Percentiles rank a stretch among this genome's conserved stretches.
phyloP scores from a whole-genome alignment of 2,888 invertebrate species.

The Venustoraphidia nigricollis region DNA sequence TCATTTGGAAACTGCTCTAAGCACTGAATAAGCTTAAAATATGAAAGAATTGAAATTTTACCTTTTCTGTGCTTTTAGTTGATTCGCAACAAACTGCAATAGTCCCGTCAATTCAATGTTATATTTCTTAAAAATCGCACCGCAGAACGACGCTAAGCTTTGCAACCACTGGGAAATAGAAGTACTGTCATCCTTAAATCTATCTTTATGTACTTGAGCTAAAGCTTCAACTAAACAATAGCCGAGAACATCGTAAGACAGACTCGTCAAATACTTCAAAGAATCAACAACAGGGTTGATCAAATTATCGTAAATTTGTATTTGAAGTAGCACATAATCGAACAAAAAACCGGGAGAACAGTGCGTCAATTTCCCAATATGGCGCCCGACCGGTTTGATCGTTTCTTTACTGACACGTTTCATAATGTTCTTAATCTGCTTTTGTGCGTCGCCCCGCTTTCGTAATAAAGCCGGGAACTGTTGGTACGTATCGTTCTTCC shows the following conservation, averaged over 20 bases:
- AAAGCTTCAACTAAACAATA: constrained; percentile 91
- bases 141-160: constrained; percentile 88
- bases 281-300: constrained; percentile 88
- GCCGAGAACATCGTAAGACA: constrained; percentile 92
- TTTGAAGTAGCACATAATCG: constrained; percentile 56
- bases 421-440: constrained; percentile 90
- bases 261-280: constrained; percentile 82
- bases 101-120: constrained; percentile 89
- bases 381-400: constrained; percentile 88
- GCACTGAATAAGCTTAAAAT: no score
- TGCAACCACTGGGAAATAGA: constrained; percentile 90
- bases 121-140: constrained; percentile 94
- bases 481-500: constrained; percentile 84
- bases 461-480: constrained; percentile 72
- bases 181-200: constrained; percentile 77
- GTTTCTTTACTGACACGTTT: constrained; percentile 97
- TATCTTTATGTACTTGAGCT: constrained; percentile 55
- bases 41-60: constrained; percentile 21
- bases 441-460: constrained; percentile 73
- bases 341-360: constrained; percentile 91
- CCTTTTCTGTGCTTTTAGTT: constrained; percentile 92
- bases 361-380: constrained; percentile 93
- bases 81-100: constrained; percentile 93
- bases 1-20: no score
- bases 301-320: constrained; percentile 26